Conservation (phyloP, 2,888 invertebrate genomes). For the Trichogramma evanescens region DNA sequence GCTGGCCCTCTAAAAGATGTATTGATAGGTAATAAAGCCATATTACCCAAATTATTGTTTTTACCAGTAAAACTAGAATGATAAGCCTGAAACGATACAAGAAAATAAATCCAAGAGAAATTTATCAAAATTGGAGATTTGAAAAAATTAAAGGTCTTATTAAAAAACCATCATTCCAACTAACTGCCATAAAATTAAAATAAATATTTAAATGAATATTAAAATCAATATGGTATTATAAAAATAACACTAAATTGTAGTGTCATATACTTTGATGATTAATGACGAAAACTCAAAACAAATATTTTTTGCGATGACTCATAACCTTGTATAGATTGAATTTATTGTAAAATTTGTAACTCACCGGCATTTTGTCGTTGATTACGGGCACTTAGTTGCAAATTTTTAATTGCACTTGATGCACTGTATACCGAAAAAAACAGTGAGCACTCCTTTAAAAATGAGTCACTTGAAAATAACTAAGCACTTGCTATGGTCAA, state of each 20-base stretch:
- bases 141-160: background rate
- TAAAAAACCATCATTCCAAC: background rate
- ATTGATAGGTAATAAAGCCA: conserved; percentile 84
- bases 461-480: no score
- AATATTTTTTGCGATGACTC: conserved; percentile 5
- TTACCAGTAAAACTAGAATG: conserved; percentile 79
- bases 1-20: conserved; percentile 93
- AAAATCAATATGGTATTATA: background rate
- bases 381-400: background rate
- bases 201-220: background rate
- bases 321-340: conserved; percentile 11
- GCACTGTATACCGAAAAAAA: no score
- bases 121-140: background rate
- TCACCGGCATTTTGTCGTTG: conserved; percentile 17
- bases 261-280: background rate
- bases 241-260: background rate
- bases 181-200: background rate
- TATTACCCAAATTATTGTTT: conserved; percentile 75
- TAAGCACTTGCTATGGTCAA: no score
- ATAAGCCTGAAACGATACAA: conserved; percentile 68
- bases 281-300: background rate
- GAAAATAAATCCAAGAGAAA: background rate
- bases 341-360: background rate
- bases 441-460: no score
- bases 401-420: background rate